These are phyloP conservation scores for Amblyornis subalaris DNA, from an alignment of 2,113 vertebrate genomes.

Conservation along the genomic window DNA sequence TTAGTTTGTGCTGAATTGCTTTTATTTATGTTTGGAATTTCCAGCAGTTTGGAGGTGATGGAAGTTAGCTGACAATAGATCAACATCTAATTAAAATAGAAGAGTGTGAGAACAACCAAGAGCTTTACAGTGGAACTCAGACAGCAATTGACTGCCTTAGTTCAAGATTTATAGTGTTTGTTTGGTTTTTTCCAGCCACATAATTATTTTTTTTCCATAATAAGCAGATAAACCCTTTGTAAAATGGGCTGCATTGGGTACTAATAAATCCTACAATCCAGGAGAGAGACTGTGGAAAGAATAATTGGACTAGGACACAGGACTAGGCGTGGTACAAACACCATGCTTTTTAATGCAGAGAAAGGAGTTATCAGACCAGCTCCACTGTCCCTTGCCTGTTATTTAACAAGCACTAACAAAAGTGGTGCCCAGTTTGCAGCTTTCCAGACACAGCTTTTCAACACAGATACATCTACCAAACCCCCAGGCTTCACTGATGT, in stretches of 20 bases:
- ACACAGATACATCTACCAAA: neutral
- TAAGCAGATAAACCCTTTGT: neutral
- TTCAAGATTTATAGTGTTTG: constrained; percentile 15
- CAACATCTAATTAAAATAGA: constrained; percentile 65
- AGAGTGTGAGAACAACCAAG: constrained; percentile 12
- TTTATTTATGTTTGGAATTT: constrained; percentile 55
- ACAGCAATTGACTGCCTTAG: neutral
- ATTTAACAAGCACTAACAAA: neutral
- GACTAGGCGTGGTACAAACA: neutral
- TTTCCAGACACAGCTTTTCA: neutral
- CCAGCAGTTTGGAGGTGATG: constrained; percentile 18
- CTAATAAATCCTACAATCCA: neutral
- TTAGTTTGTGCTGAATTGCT: neutral
- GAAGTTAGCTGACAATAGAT: constrained; percentile 60
- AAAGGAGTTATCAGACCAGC: neutral
- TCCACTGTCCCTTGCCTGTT: neutral
- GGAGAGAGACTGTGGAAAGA: neutral
- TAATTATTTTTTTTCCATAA: neutral
- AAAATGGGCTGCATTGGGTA: neutral
- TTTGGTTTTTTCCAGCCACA: neutral
- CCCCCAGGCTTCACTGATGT: neutral
- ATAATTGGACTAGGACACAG: neutral
- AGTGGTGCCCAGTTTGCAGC: neutral
- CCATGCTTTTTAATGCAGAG: neutral
- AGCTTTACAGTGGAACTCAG: constrained; percentile 1